phyloP scores from a whole-genome alignment of 2,888 invertebrate species.

The Scaptomyza cyrtandrae region DNA sequence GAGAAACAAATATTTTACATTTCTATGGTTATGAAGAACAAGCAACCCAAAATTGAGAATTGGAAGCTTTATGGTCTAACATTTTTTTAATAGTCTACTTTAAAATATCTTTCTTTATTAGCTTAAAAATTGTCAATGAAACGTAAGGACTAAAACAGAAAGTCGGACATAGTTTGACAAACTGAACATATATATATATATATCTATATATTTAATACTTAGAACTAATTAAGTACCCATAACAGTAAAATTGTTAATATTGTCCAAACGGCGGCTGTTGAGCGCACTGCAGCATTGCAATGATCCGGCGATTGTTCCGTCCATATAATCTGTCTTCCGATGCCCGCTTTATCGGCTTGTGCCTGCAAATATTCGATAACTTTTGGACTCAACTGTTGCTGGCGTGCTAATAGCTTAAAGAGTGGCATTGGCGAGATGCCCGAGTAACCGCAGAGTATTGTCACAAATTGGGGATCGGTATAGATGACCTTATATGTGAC shows the following conservation, averaged over 20 bases:
- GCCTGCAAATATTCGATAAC: conserved; percentile 6
- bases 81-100: background rate
- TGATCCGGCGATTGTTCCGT: conserved; percentile 44
- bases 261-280: background rate
- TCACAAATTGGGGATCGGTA: conserved; percentile 32
- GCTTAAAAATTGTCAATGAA: background rate
- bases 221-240: background rate
- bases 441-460: conserved; percentile 61
- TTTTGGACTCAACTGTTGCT: conserved; percentile 3
- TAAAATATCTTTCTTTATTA: background rate
- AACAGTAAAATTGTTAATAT: background rate
- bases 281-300: conserved; percentile 41
- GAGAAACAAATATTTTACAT: background rate
- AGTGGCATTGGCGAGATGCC: conserved; percentile 54
- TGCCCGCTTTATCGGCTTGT: conserved; percentile 14
- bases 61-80: background rate
- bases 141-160: background rate
- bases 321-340: conserved; percentile 46
- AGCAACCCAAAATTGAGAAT: background rate
- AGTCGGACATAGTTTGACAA: too few species aligned
- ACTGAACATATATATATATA: too few species aligned
- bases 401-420: conserved; percentile 55
- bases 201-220: too few species aligned
- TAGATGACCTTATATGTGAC: conserved; percentile 59
- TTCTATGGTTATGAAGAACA: too few species aligned